Evolutionary conservation across 2,797 vertebrate genomes (phyloP).

Genomic region (Poecilia wingei): DNA sequence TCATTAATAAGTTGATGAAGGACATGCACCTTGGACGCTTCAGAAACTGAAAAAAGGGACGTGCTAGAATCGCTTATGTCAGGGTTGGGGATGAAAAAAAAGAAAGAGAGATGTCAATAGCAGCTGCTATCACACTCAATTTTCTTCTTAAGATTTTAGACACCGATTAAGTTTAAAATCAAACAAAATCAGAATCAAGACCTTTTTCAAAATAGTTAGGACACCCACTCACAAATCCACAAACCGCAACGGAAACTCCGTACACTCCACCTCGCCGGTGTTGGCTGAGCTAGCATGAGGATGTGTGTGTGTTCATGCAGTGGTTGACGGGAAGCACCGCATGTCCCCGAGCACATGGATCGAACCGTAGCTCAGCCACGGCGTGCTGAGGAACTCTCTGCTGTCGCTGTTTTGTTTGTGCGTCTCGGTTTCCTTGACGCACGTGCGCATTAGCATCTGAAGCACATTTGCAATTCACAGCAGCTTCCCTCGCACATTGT

Average conservation of each 20-base stretch:
- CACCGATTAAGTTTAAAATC: not conserved
- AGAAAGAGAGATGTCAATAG: not conserved
- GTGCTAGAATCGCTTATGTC: not conserved
- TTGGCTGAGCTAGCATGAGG: not conserved
- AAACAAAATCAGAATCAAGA: not conserved
- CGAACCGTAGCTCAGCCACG: conserved; percentile 13
- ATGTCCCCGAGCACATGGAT: conserved; percentile 9
- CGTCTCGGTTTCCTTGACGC: conserved; percentile 20
- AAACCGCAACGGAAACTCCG: not conserved
- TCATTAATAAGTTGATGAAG: not conserved
- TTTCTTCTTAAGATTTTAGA: not conserved
- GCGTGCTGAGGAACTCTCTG: conserved; percentile 7
- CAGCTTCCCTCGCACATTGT: conserved; percentile 68
- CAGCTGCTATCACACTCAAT: not conserved
- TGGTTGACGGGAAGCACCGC: conserved; percentile 22
- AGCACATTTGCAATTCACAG: conserved; percentile 71
- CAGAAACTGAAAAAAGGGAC: not conserved
- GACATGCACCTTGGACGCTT: not conserved
- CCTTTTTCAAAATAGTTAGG: not conserved
- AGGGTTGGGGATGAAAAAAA: not conserved
- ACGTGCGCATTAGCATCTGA: conserved; percentile 58
- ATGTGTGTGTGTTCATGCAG: conserved; percentile 9
- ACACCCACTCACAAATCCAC: not conserved
- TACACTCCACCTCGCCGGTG: not conserved
- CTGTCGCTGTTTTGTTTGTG: conserved; percentile 10